Conservation (phyloP, 2,113 vertebrate species). For the Paramisgurnus dabryanus region DNA sequence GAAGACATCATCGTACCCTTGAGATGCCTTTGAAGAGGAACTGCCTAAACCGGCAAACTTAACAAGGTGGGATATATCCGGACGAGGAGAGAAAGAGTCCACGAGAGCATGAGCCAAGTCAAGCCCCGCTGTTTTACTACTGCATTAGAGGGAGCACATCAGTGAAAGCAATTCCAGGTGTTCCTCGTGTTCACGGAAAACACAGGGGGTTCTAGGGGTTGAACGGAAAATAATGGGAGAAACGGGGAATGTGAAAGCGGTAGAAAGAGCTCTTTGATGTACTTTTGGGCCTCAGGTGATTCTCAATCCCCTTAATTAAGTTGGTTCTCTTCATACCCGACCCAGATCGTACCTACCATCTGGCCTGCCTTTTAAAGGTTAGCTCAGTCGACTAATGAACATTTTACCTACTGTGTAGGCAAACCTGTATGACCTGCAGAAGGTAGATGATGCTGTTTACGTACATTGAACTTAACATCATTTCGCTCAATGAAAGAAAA, state of each 20-base stretch:
- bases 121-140: slow-evolving; percentile 30
- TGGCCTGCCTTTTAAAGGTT: slow-evolving; percentile 63
- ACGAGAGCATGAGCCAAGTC: slow-evolving; percentile 18
- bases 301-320: slow-evolving; percentile 72
- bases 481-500: too few species aligned
- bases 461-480: too few species aligned
- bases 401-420: too few species aligned
- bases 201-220: slow-evolving; percentile 12
- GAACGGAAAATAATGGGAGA: slow-evolving; percentile 46
- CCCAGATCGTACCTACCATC: slow-evolving; percentile 68
- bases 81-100: slow-evolving; percentile 25
- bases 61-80: slow-evolving; percentile 15
- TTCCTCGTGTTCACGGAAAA: slow-evolving; percentile 26
- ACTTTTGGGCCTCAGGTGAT: slow-evolving; percentile 72
- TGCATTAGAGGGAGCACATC: slow-evolving; percentile 1
- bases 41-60: slow-evolving; percentile 15
- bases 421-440: too few species aligned
- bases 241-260: slow-evolving; percentile 44
- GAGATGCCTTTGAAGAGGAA: slow-evolving; percentile 14
- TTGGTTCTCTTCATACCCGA: slow-evolving; percentile 50
- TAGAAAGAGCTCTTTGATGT: slow-evolving; percentile 67
- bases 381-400: neutral
- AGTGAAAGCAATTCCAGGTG: slow-evolving; percentile 49
- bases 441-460: too few species aligned
- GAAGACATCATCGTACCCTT: neutral